A percentile compares a stretch with the other conserved stretches of the same genome.
Evolutionary conservation across 2,797 vertebrate genomes (phyloP).

Genomic region (Graptemys geographica): DNA sequence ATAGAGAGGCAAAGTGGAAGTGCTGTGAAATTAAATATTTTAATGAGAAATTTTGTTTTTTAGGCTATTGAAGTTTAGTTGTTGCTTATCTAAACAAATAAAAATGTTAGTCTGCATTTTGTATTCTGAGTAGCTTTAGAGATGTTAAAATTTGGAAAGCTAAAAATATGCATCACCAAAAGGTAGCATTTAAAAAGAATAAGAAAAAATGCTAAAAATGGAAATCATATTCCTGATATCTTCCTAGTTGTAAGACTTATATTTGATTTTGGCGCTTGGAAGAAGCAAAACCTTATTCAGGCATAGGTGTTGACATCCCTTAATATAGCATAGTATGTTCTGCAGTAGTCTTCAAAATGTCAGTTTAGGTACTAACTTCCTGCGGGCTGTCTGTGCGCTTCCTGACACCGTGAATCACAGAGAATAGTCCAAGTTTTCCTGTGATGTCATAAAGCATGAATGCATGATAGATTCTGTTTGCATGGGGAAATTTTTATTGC

Average conservation of each 20-base stretch:
- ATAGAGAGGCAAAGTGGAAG: neutral
- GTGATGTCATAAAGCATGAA: slow-evolving; percentile 85
- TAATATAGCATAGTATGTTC: neutral
- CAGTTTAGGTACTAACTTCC: slow-evolving; percentile 81
- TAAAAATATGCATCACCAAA: neutral
- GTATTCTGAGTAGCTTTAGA: neutral
- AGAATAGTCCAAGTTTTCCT: slow-evolving; percentile 55
- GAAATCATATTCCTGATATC: neutral
- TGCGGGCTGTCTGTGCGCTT: slow-evolving; percentile 79
- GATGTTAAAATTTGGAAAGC: neutral
- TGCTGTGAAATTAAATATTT: neutral
- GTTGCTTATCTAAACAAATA: neutral
- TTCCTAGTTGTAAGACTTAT: neutral
- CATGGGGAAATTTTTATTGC: slow-evolving; percentile 81
- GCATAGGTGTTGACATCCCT: slow-evolving; percentile 37
- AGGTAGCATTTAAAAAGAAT: neutral
- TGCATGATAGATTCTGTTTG: slow-evolving; percentile 88
- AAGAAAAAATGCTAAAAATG: neutral
- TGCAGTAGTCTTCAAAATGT: slow-evolving; percentile 27
- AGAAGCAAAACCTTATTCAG: slow-evolving; percentile 40
- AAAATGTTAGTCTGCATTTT: neutral
- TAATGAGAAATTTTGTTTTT: neutral
- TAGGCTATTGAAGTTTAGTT: neutral
- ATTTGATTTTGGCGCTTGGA: slow-evolving; percentile 9
- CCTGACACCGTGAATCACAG: slow-evolving; percentile 61